These are phyloP conservation scores for Conus canariensis DNA, from an alignment of 2,888 invertebrate genomes.

Conservation along the genomic window DNA sequence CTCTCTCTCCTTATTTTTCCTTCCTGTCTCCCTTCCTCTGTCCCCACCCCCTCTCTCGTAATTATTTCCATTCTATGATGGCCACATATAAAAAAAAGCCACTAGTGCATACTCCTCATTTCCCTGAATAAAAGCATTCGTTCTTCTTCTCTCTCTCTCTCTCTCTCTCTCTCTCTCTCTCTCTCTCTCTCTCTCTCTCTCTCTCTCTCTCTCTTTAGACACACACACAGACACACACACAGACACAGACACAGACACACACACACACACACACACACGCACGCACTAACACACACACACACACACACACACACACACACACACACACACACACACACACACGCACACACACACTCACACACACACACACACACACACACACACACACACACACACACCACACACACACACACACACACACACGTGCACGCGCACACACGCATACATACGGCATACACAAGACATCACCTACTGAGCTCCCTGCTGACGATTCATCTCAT, in stretches of 20 bases:
- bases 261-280: background rate
- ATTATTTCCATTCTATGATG: background rate
- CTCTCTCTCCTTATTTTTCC: background rate
- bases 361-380: background rate
- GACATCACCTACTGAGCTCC: too few relatives aligned
- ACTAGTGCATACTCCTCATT: too few relatives aligned
- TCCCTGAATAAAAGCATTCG: too few relatives aligned
- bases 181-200: too few relatives aligned
- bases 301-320: background rate
- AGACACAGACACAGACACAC: background rate
- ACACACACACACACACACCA: too few relatives aligned
- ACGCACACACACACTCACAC: too few relatives aligned
- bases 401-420: background rate
- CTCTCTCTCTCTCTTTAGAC: background rate
- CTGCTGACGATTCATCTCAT: too few relatives aligned
- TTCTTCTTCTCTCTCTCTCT: too few relatives aligned
- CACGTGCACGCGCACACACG: background rate
- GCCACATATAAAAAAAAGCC: too few relatives aligned
- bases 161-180: too few relatives aligned
- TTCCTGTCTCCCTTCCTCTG: background rate
- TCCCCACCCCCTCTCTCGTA: background rate
- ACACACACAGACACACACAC: background rate
- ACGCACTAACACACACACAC: background rate
- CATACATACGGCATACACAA: background rate
- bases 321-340: background rate